phyloP scores from a whole-genome alignment of 2,113 vertebrate species.

The Anhinga rufa region DNA sequence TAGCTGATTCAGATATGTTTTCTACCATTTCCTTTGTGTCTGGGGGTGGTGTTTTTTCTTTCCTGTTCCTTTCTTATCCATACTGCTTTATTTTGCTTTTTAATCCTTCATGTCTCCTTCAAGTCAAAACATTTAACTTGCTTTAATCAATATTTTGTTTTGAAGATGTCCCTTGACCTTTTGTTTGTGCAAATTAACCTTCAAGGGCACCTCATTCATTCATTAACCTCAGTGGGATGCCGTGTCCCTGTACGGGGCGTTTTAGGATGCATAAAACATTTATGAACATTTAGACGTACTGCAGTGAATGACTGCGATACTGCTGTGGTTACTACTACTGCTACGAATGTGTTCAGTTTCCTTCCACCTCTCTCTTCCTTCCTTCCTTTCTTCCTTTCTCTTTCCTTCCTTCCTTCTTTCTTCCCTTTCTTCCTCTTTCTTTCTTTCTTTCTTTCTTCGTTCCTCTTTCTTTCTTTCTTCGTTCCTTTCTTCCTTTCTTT shows the following conservation, averaged over 20 bases:
- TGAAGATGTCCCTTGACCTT: slow-evolving; percentile 76
- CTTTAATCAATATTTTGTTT: slow-evolving; percentile 78
- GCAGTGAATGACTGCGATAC: not conserved
- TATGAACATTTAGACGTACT: slow-evolving; percentile 24
- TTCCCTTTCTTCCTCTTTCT: not conserved
- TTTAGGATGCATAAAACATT: slow-evolving; percentile 51
- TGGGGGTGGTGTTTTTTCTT: slow-evolving; percentile 59
- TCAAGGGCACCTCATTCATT: slow-evolving; percentile 51
- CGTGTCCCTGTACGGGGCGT: slow-evolving; percentile 4
- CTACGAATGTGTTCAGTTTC: not conserved
- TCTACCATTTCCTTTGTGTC: slow-evolving; percentile 74
- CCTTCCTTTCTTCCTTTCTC: too few relatives aligned
- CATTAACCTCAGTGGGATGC: slow-evolving; percentile 44
- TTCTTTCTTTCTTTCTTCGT: too few relatives aligned
- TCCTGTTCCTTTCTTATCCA: slow-evolving; percentile 75
- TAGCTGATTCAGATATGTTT: slow-evolving; percentile 79
- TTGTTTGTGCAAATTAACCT: slow-evolving; percentile 62
- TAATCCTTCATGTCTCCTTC: slow-evolving; percentile 80
- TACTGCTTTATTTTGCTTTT: slow-evolving; percentile 71
- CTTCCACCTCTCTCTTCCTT: not conserved
- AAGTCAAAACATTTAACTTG: slow-evolving; percentile 82
- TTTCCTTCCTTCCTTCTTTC: not conserved
- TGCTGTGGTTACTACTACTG: not conserved
- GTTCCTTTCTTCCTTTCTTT: not conserved
- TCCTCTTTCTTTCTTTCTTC: too few relatives aligned